Conservation (phyloP, 2,888 invertebrate genomes). For the Ormyrus pomaceus region DNA sequence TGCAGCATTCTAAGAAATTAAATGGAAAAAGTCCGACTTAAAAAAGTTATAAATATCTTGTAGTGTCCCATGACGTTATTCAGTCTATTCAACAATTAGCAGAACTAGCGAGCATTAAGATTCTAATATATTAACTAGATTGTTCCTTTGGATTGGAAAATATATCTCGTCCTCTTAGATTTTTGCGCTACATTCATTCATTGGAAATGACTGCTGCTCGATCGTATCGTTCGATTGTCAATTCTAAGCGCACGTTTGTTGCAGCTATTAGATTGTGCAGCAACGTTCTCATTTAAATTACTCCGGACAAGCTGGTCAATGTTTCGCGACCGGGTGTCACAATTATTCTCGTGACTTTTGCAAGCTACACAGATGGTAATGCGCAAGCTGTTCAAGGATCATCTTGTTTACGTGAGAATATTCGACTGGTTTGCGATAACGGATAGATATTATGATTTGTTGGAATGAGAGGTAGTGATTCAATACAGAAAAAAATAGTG, state of each 20-base stretch:
- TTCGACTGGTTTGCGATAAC: no score
- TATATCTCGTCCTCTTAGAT: no score
- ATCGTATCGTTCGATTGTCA: conserved; percentile 43
- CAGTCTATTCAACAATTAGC: conserved; percentile 21
- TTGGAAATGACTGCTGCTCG: conserved; percentile 24
- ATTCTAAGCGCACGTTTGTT: neutral
- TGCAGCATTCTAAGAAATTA: no score
- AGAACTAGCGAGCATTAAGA: conserved; percentile 14
- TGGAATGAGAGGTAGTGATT: no score
- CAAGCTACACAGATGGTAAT: neutral
- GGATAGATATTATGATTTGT: no score
- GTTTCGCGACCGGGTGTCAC: neutral
- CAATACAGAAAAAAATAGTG: no score
- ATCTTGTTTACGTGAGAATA: conserved; percentile 17
- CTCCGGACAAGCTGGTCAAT: conserved; percentile 6
- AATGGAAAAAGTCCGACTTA: no score
- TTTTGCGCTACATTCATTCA: neutral
- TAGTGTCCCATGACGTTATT: no score
- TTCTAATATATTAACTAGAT: conserved; percentile 12
- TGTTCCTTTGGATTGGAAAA: no score
- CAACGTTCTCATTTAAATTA: conserved; percentile 40
- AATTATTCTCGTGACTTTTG: conserved; percentile 29
- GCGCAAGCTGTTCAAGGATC: neutral
- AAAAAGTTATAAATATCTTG: no score
- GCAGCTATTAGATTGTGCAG: neutral